Base-by-base conservation (phyloP, 2,113 vertebrate genomes). In the Mesitornis unicolor region DNA sequence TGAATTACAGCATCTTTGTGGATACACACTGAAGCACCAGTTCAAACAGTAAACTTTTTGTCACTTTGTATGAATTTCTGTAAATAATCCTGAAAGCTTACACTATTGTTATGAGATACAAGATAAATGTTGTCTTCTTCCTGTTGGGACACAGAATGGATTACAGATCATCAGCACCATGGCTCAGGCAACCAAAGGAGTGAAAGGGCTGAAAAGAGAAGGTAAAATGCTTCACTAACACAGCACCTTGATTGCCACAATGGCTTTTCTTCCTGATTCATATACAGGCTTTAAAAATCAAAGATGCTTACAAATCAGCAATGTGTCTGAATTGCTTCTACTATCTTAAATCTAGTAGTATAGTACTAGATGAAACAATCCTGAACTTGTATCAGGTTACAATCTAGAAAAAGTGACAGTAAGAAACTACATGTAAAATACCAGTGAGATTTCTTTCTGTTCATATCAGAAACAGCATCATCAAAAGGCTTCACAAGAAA, bases 381-480 rank as follows among this genome's bases (percentile, higher is more conserved):
- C 21, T 35, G 59, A 67, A 0, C 1, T 70, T 38, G 0, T 24
- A 75, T 51, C n/a, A 73, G 47, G 22, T 54, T 87, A 31, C n/a
- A 56, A 64, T 81, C 64, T 84, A 71, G 21, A 54, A 89, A 90
- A 88, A 73, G 17, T 11, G 61, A 40, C 43, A 64, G 0, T 22
- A 79, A 2, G 4, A 60, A 93, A 84, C 29, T 54, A n/a, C 15
- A 2, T 40, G 16, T 33, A 33, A 71, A 68, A n/a, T 45, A 73
- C 4, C 10, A 45, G 25, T 42, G 16, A 56, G 56, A 33, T 51
- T 78, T 75, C 12, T 87, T 91, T 64, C 83, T 65, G 61, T 17
- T 48, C 6, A 14, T 48, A 54, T 74, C 74, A 80, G 50, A 80
- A 89, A 61, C 7, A 82, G 43, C 48, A 70, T 68, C 74, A 87